These are phyloP conservation scores for Nymphalis c-album DNA, from an alignment of 2,888 invertebrate species.

Conservation along the genomic window DNA sequence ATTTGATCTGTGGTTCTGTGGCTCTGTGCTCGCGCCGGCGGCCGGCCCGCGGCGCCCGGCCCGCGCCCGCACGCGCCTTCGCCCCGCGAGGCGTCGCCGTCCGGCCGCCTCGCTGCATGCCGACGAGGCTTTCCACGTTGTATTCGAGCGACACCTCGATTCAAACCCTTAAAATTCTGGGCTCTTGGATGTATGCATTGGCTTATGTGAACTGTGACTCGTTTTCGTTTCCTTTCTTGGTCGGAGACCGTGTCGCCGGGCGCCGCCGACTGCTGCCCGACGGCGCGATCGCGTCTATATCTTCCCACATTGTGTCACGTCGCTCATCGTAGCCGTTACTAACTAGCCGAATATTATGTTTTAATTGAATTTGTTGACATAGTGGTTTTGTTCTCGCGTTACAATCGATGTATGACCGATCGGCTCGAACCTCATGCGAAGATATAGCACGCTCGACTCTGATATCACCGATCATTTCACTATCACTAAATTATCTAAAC, in stretches of 20 bases:
- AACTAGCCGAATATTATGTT: slow-evolving; percentile 5
- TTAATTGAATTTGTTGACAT: slow-evolving; percentile 26
- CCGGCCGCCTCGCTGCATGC: slow-evolving; percentile 77
- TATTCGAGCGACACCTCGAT: slow-evolving; percentile 76
- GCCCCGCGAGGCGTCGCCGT: slow-evolving; percentile 50
- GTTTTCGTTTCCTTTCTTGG: slow-evolving; percentile 82
- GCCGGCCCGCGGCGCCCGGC: slow-evolving; percentile 49
- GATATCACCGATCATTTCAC: slow-evolving; percentile 74
- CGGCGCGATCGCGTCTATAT: slow-evolving; percentile 75
- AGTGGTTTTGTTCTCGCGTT: slow-evolving; percentile 33
- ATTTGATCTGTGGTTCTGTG: slow-evolving; percentile 81
- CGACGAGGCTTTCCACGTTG: slow-evolving; percentile 79
- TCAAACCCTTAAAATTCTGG: slow-evolving; percentile 82
- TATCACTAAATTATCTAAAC: slow-evolving; percentile 70
- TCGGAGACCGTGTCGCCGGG: slow-evolving; percentile 69
- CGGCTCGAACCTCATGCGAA: slow-evolving; percentile 49
- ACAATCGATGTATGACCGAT: slow-evolving; percentile 36
- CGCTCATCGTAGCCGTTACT: slow-evolving; percentile 39
- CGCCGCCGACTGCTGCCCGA: slow-evolving; percentile 62
- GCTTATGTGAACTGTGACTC: slow-evolving; percentile 82
- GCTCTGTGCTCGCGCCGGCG: slow-evolving; percentile 62
- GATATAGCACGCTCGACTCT: slow-evolving; percentile 77
- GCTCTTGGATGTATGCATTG: slow-evolving; percentile 82
- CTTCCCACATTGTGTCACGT: slow-evolving; percentile 51
- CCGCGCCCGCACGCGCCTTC: slow-evolving; percentile 38